A percentile compares a stretch with the other conserved stretches of the same genome.
Evolutionary conservation across 2,113 vertebrate species (phyloP).

Genomic region (Gymnocephalus cernua): DNA sequence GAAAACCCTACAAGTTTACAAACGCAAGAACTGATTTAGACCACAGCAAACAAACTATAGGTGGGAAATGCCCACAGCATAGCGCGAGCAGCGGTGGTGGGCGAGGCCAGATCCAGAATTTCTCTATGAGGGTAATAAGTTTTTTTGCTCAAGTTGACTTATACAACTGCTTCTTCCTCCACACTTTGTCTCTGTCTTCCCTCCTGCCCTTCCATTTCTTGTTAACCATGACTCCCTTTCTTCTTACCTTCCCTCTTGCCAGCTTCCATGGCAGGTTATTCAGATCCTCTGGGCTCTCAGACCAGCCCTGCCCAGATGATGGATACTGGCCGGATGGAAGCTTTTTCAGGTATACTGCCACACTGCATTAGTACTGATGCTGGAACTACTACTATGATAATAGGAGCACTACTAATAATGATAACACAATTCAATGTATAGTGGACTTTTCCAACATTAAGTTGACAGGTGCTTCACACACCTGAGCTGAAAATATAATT

Average conservation of each 20-base stretch:
- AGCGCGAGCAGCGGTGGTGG: too few relatives aligned
- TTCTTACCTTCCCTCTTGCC: conserved; percentile 1
- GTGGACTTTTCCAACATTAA: background rate
- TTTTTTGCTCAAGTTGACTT: too few relatives aligned
- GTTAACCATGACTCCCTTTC: background rate
- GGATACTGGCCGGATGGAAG: conserved; percentile 64
- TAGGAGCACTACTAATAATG: background rate
- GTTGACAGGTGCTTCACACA: background rate
- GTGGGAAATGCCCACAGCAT: too few relatives aligned
- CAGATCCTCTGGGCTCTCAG: conserved; percentile 70
- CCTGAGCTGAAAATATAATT: background rate
- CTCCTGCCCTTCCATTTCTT: background rate
- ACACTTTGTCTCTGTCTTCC: background rate
- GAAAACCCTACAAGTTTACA: too few relatives aligned
- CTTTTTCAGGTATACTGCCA: conserved; percentile 65
- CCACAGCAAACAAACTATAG: too few relatives aligned
- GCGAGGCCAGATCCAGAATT: too few relatives aligned
- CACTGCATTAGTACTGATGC: background rate
- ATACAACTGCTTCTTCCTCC: background rate
- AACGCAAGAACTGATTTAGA: too few relatives aligned
- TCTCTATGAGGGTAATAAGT: too few relatives aligned
- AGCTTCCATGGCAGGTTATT: conserved; percentile 72
- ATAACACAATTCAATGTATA: background rate
- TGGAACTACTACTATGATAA: background rate
- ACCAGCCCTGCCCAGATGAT: conserved; percentile 60